A percentile compares a stretch with the other conserved stretches of the same genome.
phyloP scores from a whole-genome alignment of 1,140 invertebrate genomes.

The Diorhabda sublineata region DNA sequence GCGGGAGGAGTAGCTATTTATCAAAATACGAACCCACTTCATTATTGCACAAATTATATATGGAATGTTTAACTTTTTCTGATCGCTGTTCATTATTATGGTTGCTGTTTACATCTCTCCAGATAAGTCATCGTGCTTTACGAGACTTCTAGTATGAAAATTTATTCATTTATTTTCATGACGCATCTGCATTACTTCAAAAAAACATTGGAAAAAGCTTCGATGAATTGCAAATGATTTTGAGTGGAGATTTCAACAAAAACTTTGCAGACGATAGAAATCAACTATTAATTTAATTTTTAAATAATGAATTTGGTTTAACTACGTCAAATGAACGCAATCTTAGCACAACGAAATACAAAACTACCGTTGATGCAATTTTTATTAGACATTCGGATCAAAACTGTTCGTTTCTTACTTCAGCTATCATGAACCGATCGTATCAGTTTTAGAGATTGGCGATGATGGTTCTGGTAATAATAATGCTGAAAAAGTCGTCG shows the following conservation, averaged over 20 bases:
- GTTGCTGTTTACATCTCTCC: slow-evolving; percentile 5
- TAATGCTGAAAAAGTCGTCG: too few relatives aligned
- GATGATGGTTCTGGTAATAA: too few relatives aligned
- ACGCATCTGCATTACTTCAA: background rate
- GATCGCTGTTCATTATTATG: background rate
- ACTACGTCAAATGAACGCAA: background rate
- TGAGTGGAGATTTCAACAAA: slow-evolving; percentile 11
- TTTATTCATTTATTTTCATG: background rate
- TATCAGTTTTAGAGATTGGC: too few relatives aligned
- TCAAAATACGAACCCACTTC: background rate
- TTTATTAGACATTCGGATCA: too few relatives aligned
- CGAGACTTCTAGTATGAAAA: background rate
- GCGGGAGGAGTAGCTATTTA: slow-evolving; percentile 6
- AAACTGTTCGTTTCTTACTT: too few relatives aligned
- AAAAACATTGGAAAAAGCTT: background rate
- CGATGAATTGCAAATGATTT: background rate
- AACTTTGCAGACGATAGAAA: slow-evolving; percentile 10
- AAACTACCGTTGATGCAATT: too few relatives aligned
- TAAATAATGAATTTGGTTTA: slow-evolving; percentile 5
- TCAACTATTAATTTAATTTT: slow-evolving; percentile 3
- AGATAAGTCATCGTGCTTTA: background rate
- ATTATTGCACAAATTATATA: slow-evolving; percentile 8
- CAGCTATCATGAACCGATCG: too few relatives aligned
- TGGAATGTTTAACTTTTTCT: background rate
- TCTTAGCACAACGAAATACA: too few relatives aligned